Base-by-base conservation (phyloP, 2,113 vertebrate genomes). In the Gopherus flavomarginatus region DNA sequence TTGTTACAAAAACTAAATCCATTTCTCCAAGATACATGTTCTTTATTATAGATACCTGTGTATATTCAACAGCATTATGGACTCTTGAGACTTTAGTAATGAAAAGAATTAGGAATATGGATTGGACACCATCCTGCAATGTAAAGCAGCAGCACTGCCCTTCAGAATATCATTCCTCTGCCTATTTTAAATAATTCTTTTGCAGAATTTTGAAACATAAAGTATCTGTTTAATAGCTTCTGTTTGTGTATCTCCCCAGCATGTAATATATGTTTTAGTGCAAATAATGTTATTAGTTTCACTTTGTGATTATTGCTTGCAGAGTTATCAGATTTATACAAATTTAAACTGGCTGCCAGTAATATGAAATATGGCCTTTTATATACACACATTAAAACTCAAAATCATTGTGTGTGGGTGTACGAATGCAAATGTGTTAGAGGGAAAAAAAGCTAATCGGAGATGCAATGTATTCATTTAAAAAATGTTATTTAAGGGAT, bases 1-100 rank as follows among this genome's bases (percentile, higher is more conserved):
- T 96, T 91, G 69, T 97, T 98, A 98, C 98, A 98, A 98, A 98
- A 98, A 97, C 89, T 79, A 97, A 98, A 98, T 97, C 97, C 97
- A 94, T 98, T 98, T 97, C 96, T 98, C 96, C 96, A 96, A 97
- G 97, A 98, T 98, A 97, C 94, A 96, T 97, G 97, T 98, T 98
- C 97, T 97, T 98, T 98, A 96, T 98, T 96, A 96, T 95, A 94
- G 95, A 97, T 98, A 98, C 97, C 98, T 97, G 98, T 97, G 98
- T 98, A 98, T 98, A 97, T 97, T 97, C 97, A 91, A 91, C 96
- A 95, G 94, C 81, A 92, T 92, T 82, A 95, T 85, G 79, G 82
- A 72, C 94, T 97, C 97, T 87, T 96, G 97, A 97, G 97, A 96
- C 97, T 97, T 96, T 83, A 26, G 92, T 97, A 98, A 98, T 98